Evolutionary conservation across 2,113 vertebrate genomes (phyloP).

Genomic region (Burhinus bistriatus): DNA sequence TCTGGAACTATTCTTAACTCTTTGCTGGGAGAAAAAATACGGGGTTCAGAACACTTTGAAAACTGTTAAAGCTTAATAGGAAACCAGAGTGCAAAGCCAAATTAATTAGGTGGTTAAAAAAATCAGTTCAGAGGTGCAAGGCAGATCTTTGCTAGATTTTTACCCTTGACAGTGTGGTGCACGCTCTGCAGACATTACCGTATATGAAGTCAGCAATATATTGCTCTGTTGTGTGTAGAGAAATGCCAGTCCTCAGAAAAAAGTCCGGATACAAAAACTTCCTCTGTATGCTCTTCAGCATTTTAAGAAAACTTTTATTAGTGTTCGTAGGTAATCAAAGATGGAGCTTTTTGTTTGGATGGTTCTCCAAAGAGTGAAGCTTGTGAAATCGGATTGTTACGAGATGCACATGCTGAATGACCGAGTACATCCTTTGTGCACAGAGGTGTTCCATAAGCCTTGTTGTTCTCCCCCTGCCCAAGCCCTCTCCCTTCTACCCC

Average conservation of each 20-base stretch:
- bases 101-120: neutral
- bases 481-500: neutral
- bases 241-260: neutral
- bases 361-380: neutral
- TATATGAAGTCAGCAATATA: neutral
- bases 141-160: neutral
- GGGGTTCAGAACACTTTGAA: neutral
- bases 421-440: fast-evolving
- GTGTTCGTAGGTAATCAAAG: neutral
- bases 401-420: fast-evolving
- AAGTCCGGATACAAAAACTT: neutral
- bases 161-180: neutral
- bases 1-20: neutral
- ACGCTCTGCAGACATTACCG: fast-evolving
- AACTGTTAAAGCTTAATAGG: neutral
- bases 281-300: neutral
- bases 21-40: neutral
- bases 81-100: neutral
- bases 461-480: neutral
- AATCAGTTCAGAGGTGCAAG: neutral
- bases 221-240: neutral
- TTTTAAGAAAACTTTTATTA: fast-evolving
- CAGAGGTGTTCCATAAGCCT: fast-evolving
- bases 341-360: neutral
- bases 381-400: neutral